Evolutionary conservation across 2,113 vertebrate species (phyloP), one percentile per base, ranked within the genome.

Genomic region (Zingel zingel): DNA sequence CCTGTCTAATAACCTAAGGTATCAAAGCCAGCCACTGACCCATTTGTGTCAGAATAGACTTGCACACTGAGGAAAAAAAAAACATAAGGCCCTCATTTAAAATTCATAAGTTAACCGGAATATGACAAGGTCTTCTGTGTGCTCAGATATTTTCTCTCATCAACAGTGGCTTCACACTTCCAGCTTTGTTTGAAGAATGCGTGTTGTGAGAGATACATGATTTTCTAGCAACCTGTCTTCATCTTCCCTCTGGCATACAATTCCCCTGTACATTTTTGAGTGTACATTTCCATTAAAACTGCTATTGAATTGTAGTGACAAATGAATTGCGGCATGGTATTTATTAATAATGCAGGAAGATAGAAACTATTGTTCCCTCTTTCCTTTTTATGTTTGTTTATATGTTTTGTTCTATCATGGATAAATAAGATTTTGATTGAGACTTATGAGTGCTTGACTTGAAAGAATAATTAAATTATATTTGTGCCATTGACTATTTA

Each of bases 11-110:
- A 79, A 86, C 72, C 47, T 50, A 16, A 67, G 69, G 76, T 89
- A 88, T 91, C 82, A 92, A 89, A 92, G 81, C 33, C 43, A 77
- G 18, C 27, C 69, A 36, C 62, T 89, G 89, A 86, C 91, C 91
- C 77, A 90, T 77, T 91, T 93, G 81, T 90, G 91, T 92, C 91
- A 91, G 33, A 86, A 83, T 80, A 77, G 11, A 57, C 72, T 82
- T 76, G 59, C 59, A 50, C 64, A n/a, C 12, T n/a, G 23, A 64
- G 27, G 5, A 47, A 36, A 63, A 69, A 58, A 65, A 67, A 53
- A 63, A 30, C 15, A 84, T 2, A 45, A 70, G 53, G 45, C 74
- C 30, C 75, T 70, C 69, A 82, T 87, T 90, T 86, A 85, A 90
- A 80, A 92, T 93, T 90, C 88, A 91, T 25, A 82, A 83, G 79